Conservation (phyloP, 2,888 invertebrate species). For the Brachypterus glaber region DNA sequence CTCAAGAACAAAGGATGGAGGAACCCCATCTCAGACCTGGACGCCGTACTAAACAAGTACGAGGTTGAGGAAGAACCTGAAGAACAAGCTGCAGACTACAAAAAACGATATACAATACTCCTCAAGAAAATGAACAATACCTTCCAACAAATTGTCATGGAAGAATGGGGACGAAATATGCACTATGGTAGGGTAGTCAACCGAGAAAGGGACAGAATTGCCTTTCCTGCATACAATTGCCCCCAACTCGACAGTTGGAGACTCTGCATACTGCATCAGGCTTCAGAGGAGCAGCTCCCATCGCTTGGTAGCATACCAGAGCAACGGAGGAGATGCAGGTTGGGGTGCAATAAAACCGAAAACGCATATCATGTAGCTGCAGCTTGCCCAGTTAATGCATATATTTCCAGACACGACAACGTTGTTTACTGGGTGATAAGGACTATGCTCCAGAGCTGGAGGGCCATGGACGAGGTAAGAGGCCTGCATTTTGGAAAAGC, state of each 20-base stretch:
- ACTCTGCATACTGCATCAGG: not conserved
- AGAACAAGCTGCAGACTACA: not conserved
- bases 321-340: not conserved
- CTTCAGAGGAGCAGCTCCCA: no score
- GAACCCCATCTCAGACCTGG: not conserved
- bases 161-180: not conserved
- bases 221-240: not conserved
- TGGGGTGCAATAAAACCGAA: not conserved
- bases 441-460: no score
- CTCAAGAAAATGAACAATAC: not conserved
- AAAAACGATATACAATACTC: not conserved
- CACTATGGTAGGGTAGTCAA: not conserved
- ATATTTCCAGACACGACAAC: not conserved
- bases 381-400: not conserved
- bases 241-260: not conserved
- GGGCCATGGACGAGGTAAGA: no score
- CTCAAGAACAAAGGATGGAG: not conserved
- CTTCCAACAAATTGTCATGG: not conserved
- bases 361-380: not conserved
- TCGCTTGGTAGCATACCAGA: no score
- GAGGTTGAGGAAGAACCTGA: not conserved
- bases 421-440: no score
- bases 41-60: not conserved
- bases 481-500: not conserved
- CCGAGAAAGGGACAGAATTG: not conserved